These are phyloP conservation scores for Drosophila sturtevanti DNA, from an alignment of 1,140 invertebrate species.

Conservation along the genomic window DNA sequence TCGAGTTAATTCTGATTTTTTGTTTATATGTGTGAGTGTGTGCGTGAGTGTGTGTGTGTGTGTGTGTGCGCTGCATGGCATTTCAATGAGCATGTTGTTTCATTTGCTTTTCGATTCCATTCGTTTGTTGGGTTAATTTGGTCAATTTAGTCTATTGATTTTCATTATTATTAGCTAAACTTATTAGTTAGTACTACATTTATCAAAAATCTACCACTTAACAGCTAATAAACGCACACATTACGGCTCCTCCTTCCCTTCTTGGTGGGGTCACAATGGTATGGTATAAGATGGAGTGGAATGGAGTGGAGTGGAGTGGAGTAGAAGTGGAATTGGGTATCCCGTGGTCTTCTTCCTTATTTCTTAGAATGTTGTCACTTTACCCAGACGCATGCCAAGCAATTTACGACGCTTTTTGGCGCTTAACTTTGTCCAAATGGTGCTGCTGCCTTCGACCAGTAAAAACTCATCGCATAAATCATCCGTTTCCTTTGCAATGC, in stretches of 20 bases:
- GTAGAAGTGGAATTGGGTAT: too few relatives aligned
- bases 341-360: background rate
- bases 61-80: conserved; percentile 59
- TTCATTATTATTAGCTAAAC: conserved; percentile 47
- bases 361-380: conserved; percentile 86
- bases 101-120: background rate
- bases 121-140: conserved; percentile 56
- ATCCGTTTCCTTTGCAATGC: conserved; percentile 83
- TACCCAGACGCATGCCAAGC: conserved; percentile 86
- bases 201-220: conserved; percentile 63
- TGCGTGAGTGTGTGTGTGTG: conserved; percentile 35
- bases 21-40: conserved; percentile 18
- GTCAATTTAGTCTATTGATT: conserved; percentile 79
- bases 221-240: conserved; percentile 81
- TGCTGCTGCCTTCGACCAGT: conserved; percentile 84
- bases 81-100: conserved; percentile 74
- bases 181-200: conserved; percentile 42
- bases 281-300: background rate
- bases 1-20: conserved; percentile 14
- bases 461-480: conserved; percentile 84
- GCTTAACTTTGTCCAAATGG: conserved; percentile 86
- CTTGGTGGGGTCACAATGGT: background rate
- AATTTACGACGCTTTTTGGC: conserved; percentile 87
- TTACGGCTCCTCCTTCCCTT: conserved; percentile 32
- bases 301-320: too few relatives aligned